These are phyloP conservation scores for Porites divaricata DNA, from an alignment of 92 coral and sea anemone species.

Conservation along the genomic window DNA sequence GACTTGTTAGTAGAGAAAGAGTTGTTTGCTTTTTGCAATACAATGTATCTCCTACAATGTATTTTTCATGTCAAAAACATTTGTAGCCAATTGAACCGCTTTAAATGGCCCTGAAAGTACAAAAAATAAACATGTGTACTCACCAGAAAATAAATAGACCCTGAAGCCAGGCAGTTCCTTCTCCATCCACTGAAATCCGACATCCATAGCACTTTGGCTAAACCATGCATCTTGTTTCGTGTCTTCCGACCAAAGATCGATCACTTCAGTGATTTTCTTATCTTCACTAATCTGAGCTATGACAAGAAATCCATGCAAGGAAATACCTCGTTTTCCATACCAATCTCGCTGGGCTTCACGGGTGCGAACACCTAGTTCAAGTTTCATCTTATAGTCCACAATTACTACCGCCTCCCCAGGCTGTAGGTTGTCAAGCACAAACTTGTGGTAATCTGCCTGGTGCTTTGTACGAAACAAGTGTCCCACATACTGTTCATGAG, in stretches of 20 bases:
- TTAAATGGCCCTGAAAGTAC: background rate
- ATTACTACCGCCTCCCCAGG: constrained; percentile 44
- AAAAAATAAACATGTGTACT: background rate
- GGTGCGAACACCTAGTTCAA: constrained; percentile 41
- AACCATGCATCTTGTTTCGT: constrained; percentile 42
- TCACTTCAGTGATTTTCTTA: background rate
- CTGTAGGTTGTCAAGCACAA: constrained; percentile 22
- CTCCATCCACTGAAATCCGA: constrained; percentile 15
- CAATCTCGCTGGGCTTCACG: constrained; percentile 54
- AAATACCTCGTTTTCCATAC: constrained; percentile 56
- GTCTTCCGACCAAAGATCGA: constrained; percentile 33
- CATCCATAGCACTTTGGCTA: constrained; percentile 22
- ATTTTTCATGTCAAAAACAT: background rate
- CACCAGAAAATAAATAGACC: constrained; percentile 36
- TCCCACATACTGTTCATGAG: constrained; percentile 11
- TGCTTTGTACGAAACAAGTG: constrained; percentile 36
- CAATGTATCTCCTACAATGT: background rate
- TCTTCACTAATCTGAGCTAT: constrained; percentile 32
- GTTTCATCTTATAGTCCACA: constrained; percentile 45
- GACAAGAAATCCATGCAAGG: constrained; percentile 42
- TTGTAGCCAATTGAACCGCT: background rate
- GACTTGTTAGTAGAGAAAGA: too few relatives aligned
- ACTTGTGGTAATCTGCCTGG: constrained; percentile 33
- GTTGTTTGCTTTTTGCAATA: too few relatives aligned
- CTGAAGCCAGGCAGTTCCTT: constrained; percentile 4